Conservation (phyloP, 1,140 invertebrate genomes). For the Macrobrachium rosenbergii region DNA sequence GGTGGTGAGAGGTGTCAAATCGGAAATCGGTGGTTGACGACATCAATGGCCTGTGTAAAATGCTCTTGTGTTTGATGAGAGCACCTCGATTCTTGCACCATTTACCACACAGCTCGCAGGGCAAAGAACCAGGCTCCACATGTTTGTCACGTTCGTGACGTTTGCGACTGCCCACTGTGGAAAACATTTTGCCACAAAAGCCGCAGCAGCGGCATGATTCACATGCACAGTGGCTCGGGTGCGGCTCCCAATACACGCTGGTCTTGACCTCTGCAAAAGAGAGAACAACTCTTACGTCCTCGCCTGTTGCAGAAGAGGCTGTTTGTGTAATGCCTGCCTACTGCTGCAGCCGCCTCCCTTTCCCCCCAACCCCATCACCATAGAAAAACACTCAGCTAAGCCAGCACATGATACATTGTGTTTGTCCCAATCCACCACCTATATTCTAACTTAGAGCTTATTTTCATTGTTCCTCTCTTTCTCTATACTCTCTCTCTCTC, state of each 20-base stretch:
- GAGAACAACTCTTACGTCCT: slow-evolving; percentile 65
- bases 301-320: slow-evolving; percentile 26
- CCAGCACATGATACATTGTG: neutral
- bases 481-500: neutral
- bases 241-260: slow-evolving; percentile 46
- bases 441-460: too few species aligned
- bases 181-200: slow-evolving; percentile 65
- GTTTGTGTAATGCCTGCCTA: neutral
- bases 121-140: slow-evolving; percentile 49
- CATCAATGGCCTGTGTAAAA: slow-evolving; percentile 49
- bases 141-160: slow-evolving; percentile 60
- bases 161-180: slow-evolving; percentile 61
- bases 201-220: slow-evolving; percentile 61
- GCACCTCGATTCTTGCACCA: slow-evolving; percentile 65
- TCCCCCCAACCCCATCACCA: slow-evolving; percentile 29
- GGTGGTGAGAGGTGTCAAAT: slow-evolving; percentile 4
- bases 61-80: slow-evolving; percentile 63
- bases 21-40: slow-evolving; percentile 23
- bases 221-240: slow-evolving; percentile 63
- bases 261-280: slow-evolving; percentile 62
- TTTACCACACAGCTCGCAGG: slow-evolving; percentile 65
- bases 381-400: slow-evolving; percentile 12
- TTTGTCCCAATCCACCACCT: too few species aligned
- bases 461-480: neutral
- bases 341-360: neutral